Percentiles rank a stretch among this genome's conserved stretches.
These are phyloP conservation scores for Chamaetylas fuelleborni DNA, from an alignment of 2,113 vertebrate species.

Conservation along the genomic window DNA sequence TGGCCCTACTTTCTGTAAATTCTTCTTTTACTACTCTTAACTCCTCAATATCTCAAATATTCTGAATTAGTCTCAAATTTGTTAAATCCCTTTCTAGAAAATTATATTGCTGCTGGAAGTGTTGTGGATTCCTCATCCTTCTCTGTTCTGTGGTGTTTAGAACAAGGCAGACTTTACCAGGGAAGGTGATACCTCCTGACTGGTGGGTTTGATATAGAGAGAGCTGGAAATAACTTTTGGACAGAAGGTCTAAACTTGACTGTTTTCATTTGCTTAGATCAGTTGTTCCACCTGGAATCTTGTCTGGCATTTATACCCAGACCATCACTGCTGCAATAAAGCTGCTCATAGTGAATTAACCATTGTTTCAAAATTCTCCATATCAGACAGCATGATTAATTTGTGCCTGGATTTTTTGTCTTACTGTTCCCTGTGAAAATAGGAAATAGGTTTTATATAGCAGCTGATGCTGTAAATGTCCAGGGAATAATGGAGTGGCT, in stretches of 20 bases:
- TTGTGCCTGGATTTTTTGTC: neutral
- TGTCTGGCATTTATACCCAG: neutral
- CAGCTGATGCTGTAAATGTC: neutral
- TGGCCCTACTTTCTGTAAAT: neutral
- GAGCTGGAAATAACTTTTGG: neutral
- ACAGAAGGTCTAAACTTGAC: neutral
- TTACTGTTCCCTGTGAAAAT: neutral
- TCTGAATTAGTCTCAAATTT: neutral
- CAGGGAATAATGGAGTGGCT: neutral
- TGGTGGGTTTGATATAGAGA: neutral
- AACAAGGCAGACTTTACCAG: neutral
- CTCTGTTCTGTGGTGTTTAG: neutral
- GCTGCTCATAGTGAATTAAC: neutral
- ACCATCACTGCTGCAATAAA: neutral
- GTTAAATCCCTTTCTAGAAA: neutral
- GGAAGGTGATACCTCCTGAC: neutral
- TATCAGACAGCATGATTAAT: neutral
- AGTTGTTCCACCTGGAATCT: neutral
- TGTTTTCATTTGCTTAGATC: neutral
- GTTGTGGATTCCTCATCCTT: neutral
- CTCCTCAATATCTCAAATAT: neutral
- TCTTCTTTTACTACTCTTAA: neutral
- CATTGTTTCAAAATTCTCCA: neutral
- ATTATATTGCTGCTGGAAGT: accelerated
- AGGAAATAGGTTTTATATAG: neutral